These are phyloP conservation scores for Cataglyphis rosenhaueri DNA, from an alignment of 2,888 invertebrate species.

Conservation along the genomic window DNA sequence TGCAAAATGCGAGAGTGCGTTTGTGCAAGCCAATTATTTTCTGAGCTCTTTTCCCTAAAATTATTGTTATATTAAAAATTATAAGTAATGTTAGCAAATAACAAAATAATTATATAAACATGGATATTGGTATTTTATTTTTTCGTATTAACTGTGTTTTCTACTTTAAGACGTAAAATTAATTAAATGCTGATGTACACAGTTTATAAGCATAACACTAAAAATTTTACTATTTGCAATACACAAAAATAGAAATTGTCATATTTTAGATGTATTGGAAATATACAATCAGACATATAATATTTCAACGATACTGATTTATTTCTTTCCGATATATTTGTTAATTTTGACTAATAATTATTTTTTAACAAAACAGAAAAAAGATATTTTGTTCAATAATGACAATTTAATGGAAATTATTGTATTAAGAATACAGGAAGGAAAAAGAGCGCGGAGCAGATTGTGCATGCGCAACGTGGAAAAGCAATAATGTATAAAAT, in stretches of 20 bases:
- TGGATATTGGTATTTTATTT: constrained; percentile 7
- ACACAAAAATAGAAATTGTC: background rate
- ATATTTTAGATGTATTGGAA: background rate
- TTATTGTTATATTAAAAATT: constrained; percentile 9
- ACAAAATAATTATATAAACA: background rate
- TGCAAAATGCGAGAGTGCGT: constrained; percentile 49
- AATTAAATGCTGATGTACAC: background rate
- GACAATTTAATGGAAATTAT: background rate
- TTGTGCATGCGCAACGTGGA: constrained; percentile 80
- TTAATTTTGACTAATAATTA: constrained; percentile 19
- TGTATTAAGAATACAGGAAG: constrained; percentile 7
- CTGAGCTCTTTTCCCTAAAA: constrained; percentile 13
- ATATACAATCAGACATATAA: background rate
- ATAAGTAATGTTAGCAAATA: background rate
- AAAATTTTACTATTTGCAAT: constrained; percentile 4
- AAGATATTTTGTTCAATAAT: background rate
- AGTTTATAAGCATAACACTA: background rate
- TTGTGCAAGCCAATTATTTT: constrained; percentile 26
- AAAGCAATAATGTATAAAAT: constrained; percentile 85
- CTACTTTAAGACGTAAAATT: background rate
- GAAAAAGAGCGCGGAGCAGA: constrained; percentile 71
- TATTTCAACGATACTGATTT: background rate
- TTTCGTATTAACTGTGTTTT: background rate
- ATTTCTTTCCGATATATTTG: background rate
- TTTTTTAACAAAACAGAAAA: constrained; percentile 3